Evolutionary conservation across 2,113 vertebrate genomes (phyloP).

Genomic region (Paramisgurnus dabryanus): DNA sequence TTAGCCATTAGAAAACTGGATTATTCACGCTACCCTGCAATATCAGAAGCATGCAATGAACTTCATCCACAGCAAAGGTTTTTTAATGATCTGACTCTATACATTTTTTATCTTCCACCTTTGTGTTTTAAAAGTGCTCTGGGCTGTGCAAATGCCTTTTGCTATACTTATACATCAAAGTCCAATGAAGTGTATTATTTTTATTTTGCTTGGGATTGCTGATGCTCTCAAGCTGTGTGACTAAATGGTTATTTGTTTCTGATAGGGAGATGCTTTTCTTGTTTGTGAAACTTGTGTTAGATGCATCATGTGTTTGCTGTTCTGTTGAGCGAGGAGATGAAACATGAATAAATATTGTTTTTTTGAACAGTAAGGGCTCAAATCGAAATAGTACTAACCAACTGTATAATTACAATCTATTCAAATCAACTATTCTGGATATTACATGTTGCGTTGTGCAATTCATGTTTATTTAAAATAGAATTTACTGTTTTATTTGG

Average conservation of each 20-base stretch:
- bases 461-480: too few relatives aligned
- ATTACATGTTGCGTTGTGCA: background rate
- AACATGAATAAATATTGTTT: constrained; percentile 2
- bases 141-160: constrained; percentile 10
- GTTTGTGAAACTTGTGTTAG: background rate
- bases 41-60: constrained; percentile 11
- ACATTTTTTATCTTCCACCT: constrained; percentile 25
- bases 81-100: constrained; percentile 34
- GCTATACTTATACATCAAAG: constrained; percentile 13
- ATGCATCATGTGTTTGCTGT: background rate
- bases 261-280: background rate
- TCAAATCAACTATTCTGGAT: background rate
- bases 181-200: constrained; percentile 1
- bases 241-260: background rate
- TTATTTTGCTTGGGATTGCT: background rate
- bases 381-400: background rate
- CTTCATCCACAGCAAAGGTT: constrained; percentile 1
- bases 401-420: background rate
- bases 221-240: background rate
- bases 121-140: constrained; percentile 27
- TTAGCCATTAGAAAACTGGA: background rate
- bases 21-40: constrained; percentile 22
- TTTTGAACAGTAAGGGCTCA: background rate
- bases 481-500: too few relatives aligned
- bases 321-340: constrained; percentile 7